Conservation (phyloP, 2,797 vertebrate species). For the Netta rufina region DNA sequence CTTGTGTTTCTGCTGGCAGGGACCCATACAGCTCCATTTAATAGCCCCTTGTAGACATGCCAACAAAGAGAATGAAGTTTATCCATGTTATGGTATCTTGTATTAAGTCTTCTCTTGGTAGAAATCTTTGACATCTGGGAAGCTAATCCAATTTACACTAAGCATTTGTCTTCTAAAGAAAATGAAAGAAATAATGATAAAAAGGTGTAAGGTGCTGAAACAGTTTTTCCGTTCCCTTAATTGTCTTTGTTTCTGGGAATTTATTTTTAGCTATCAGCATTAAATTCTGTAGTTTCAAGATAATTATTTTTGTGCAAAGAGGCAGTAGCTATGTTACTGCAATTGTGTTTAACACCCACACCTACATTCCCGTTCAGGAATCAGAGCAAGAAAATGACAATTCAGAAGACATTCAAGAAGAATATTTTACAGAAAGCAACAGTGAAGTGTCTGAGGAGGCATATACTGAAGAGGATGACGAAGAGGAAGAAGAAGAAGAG, state of each 20-base stretch:
- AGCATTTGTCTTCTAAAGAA: background rate
- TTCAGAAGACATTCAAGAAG: conserved; percentile 83
- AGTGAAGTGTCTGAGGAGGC: conserved; percentile 77
- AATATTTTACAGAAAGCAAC: conserved; percentile 83
- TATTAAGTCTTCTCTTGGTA: conserved; percentile 2
- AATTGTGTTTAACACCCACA: conserved; percentile 23
- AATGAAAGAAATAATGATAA: background rate
- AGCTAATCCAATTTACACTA: background rate
- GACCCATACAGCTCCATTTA: background rate
- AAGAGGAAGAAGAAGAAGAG: conserved; percentile 60
- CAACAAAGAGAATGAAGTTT: background rate
- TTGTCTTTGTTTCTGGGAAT: background rate
- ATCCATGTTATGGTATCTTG: background rate
- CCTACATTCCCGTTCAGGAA: conserved; percentile 71
- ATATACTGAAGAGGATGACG: conserved; percentile 75
- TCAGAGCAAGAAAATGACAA: conserved; percentile 79
- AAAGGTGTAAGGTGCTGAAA: background rate
- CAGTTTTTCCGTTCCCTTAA: background rate
- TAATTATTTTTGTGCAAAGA: background rate
- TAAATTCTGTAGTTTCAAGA: background rate
- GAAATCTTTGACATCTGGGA: background rate
- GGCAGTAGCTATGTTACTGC: background rate
- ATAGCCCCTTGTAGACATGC: background rate
- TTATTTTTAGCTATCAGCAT: background rate
- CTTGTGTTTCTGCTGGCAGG: conserved; percentile 37